Conservation (phyloP, 2,797 vertebrate genomes). For the Poeciliopsis turneri region DNA sequence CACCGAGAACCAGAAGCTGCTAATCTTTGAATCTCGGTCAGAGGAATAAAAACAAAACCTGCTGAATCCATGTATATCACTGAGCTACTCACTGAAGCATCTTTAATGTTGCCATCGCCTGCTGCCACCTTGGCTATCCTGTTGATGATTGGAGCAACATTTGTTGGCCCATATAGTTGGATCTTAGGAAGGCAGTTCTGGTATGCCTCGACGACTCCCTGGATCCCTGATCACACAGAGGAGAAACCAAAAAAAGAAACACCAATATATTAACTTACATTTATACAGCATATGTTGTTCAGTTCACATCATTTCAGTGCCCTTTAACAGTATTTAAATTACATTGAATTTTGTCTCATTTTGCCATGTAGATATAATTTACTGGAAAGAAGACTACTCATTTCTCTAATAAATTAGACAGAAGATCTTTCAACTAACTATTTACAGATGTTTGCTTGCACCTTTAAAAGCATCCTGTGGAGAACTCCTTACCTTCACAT, state of each 20-base stretch:
- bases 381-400: not conserved
- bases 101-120: conserved; percentile 86
- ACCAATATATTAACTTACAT: conserved; percentile 5
- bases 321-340: not conserved
- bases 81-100: conserved; percentile 87
- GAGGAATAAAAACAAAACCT: conserved; percentile 45
- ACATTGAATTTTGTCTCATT: not conserved
- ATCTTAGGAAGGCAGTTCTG: conserved; percentile 96
- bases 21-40: conserved; percentile 22
- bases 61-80: conserved; percentile 25
- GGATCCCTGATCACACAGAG: conserved; percentile 84
- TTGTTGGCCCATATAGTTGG: conserved; percentile 95
- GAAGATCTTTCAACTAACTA: not conserved
- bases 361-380: not conserved
- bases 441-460: conserved; percentile 12
- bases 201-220: conserved; percentile 96
- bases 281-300: not conserved
- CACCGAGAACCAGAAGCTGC: conserved; percentile 43
- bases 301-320: not conserved
- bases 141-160: conserved; percentile 94
- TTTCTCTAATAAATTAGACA: not conserved
- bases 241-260: conserved; percentile 19
- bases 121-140: conserved; percentile 89
- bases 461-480: conserved; percentile 4
- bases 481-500: conserved; percentile 88